These are phyloP conservation scores for Poecile montanus DNA, from an alignment of 2,797 vertebrate species.

Conservation along the genomic window DNA sequence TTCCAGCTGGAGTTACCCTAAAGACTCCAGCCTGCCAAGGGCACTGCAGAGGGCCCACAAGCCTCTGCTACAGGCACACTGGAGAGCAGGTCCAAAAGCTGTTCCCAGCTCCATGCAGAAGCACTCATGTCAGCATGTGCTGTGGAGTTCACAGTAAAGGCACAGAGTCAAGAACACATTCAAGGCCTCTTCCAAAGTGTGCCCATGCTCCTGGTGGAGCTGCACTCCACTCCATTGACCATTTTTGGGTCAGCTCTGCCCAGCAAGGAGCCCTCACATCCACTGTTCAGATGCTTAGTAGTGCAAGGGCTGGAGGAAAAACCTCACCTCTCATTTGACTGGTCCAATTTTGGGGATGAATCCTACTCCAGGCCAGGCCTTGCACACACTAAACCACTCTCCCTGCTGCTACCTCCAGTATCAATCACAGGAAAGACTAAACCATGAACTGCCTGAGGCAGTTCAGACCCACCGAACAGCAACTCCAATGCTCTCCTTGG, in stretches of 20 bases:
- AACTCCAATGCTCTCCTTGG: background rate
- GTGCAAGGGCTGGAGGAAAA: background rate
- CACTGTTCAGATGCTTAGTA: background rate
- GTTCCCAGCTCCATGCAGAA: background rate
- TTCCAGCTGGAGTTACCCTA: background rate
- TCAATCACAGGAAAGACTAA: background rate
- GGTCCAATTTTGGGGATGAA: background rate
- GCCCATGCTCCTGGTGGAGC: background rate
- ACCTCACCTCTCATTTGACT: background rate
- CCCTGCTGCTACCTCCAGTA: background rate
- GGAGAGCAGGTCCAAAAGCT: background rate
- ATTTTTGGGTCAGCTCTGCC: background rate
- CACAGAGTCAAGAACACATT: background rate
- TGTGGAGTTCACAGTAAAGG: background rate
- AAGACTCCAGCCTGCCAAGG: background rate
- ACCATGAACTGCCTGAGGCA: background rate
- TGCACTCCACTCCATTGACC: background rate
- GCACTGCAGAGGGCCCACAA: background rate
- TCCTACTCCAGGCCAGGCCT: background rate
- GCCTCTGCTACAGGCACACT: background rate
- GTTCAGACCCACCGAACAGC: background rate
- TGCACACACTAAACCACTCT: background rate
- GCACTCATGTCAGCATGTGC: rapidly evolving
- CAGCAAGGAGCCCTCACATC: background rate
- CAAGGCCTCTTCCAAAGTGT: background rate